Percentiles rank a stretch among this genome's conserved stretches.
phyloP scores from a whole-genome alignment of 2,113 vertebrate genomes.

The Macquaria ambigua region DNA sequence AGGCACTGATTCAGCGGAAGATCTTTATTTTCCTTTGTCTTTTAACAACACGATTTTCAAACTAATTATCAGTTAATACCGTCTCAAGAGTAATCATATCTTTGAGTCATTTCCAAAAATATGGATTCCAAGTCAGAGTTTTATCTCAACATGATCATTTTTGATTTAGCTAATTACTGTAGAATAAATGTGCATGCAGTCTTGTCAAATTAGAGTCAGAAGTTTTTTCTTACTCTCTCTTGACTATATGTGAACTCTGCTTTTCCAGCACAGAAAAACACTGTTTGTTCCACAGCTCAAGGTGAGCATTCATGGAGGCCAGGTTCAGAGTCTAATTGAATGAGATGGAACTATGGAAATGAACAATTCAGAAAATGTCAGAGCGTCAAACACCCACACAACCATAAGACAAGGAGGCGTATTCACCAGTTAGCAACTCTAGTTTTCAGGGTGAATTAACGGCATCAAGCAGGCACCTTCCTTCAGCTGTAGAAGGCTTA shows the following conservation, averaged over 20 bases:
- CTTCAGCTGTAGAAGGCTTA: background rate
- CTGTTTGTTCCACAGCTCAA: background rate
- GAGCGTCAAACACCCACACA: background rate
- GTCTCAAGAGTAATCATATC: background rate
- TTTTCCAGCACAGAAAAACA: background rate
- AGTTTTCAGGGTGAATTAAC: background rate
- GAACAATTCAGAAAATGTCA: background rate
- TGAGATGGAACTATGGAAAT: background rate
- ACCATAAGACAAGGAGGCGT: background rate
- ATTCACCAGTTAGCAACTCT: background rate
- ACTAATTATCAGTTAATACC: background rate
- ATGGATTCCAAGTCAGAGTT: background rate
- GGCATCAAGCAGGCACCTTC: background rate
- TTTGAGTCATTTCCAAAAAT: background rate
- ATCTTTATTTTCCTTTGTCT: background rate
- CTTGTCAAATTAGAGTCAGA: background rate
- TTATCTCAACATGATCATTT: background rate
- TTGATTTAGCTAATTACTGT: conserved; percentile 1
- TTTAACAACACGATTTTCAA: background rate
- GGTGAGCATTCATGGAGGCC: background rate
- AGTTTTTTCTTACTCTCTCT: background rate
- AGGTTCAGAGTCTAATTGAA: background rate
- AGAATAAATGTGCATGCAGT: background rate
- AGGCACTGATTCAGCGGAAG: background rate
- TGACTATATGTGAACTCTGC: conserved; percentile 13